Percentiles rank a stretch among this genome's conserved stretches.
Evolutionary conservation across 2,113 vertebrate genomes (phyloP).

Genomic region (Orcinus orca): DNA sequence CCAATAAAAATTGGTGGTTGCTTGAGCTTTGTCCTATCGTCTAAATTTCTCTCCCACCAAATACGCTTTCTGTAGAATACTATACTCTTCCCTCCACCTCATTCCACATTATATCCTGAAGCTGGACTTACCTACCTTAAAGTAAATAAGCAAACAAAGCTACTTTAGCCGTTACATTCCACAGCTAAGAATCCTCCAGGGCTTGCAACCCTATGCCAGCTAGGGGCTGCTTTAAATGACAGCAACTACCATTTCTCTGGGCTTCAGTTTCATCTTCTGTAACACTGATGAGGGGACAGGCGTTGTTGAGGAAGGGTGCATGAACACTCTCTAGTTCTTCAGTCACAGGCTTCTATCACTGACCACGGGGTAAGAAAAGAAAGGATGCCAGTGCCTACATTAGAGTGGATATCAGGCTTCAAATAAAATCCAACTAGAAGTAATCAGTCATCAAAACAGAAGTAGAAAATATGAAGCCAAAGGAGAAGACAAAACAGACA

Average conservation of each 20-base stretch:
- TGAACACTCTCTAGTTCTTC: background rate
- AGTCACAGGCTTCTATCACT: background rate
- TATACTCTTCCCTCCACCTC: background rate
- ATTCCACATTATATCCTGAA: background rate
- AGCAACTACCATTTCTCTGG: background rate
- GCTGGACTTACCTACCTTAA: background rate
- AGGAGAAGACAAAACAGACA: background rate
- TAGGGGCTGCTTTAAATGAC: background rate
- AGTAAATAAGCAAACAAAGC: background rate
- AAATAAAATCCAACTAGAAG: background rate
- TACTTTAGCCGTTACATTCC: background rate
- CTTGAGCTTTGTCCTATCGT: background rate
- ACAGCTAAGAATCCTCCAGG: background rate
- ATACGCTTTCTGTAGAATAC: background rate
- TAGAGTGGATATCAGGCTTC: background rate
- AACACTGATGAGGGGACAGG: background rate
- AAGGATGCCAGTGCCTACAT: background rate
- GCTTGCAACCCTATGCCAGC: background rate
- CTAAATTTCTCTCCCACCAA: background rate
- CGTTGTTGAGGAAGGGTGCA: background rate
- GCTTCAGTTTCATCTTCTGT: background rate
- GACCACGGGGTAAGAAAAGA: background rate
- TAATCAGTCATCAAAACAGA: background rate
- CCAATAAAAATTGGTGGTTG: background rate
- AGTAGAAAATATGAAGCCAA: background rate